phyloP scores from a whole-genome alignment of 2,113 vertebrate species.

The Atherinomorus stipes region DNA sequence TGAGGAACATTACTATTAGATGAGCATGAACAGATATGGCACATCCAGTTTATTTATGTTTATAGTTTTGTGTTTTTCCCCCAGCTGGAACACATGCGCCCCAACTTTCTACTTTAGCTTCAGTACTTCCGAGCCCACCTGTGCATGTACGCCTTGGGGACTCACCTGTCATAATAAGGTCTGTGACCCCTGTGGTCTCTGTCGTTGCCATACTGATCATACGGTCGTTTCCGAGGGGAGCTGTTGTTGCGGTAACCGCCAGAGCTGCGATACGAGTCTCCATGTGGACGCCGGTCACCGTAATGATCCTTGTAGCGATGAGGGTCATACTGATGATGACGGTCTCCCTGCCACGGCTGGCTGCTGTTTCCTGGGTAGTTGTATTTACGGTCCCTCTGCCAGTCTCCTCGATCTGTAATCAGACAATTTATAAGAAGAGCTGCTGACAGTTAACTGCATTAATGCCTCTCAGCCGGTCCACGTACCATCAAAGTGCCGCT shows the following conservation, averaged over 20 bases:
- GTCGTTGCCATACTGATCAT: constrained; percentile 94
- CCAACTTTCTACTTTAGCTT: too few species aligned
- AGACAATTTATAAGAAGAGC: background rate
- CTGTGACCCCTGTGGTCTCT: constrained; percentile 93
- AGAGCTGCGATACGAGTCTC: constrained; percentile 90
- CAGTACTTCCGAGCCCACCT: background rate
- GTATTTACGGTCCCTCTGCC: constrained; percentile 96
- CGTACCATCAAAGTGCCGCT: constrained; percentile 93
- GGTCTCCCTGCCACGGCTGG: constrained; percentile 91
- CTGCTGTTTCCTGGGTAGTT: constrained; percentile 87
- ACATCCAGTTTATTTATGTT: too few species aligned
- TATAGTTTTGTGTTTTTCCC: background rate
- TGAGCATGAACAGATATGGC: too few species aligned
- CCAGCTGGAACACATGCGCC: too few species aligned
- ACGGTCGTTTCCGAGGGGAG: constrained; percentile 90
- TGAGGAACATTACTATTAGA: too few species aligned
- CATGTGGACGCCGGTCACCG: constrained; percentile 87
- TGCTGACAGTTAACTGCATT: background rate
- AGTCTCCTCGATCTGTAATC: constrained; percentile 90
- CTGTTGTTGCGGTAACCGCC: constrained; percentile 89
- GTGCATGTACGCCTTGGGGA: background rate
- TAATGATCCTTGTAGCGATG: constrained; percentile 98
- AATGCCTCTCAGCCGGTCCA: background rate
- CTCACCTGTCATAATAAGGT: constrained; percentile 95
- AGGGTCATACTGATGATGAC: constrained; percentile 92